A percentile compares a stretch with the other conserved stretches of the same genome.
Conservation (phyloP, 2,888 invertebrate genomes). For the Dugesia japonica region DNA sequence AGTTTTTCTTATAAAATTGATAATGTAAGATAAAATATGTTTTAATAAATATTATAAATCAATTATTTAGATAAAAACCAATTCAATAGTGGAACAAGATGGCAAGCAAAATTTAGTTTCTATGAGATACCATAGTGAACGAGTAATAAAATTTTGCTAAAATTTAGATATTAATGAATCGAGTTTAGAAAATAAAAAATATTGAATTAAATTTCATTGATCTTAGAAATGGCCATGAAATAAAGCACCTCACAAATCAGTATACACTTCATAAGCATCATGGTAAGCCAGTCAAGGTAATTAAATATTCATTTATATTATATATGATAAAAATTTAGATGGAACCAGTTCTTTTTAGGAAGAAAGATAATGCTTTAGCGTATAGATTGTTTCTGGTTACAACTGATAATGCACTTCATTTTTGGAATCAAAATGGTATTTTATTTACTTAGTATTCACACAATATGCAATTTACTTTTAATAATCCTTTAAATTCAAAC, state of each 20-base stretch:
- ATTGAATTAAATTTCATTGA: not conserved
- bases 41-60: not conserved
- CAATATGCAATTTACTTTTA: too few relatives aligned
- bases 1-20: not conserved
- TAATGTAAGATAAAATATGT: not conserved
- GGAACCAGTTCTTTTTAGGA: not conserved
- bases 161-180: not conserved
- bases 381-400: not conserved
- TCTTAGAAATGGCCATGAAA: not conserved
- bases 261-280: not conserved
- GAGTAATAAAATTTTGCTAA: not conserved
- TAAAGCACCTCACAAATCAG: not conserved
- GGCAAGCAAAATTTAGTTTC: not conserved
- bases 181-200: slow-evolving; percentile 5
- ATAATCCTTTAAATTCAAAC: too few relatives aligned
- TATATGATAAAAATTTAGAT: not conserved
- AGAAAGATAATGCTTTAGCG: slow-evolving; percentile 3
- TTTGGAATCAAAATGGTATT: not conserved
- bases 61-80: not conserved
- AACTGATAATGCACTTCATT: not conserved
- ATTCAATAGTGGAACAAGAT: not conserved
- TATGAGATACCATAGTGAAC: not conserved
- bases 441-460: not conserved
- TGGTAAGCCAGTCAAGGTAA: not conserved
- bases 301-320: not conserved